Evolutionary conservation across 2,113 vertebrate genomes (phyloP).

Genomic region (Bujurquina vittata): DNA sequence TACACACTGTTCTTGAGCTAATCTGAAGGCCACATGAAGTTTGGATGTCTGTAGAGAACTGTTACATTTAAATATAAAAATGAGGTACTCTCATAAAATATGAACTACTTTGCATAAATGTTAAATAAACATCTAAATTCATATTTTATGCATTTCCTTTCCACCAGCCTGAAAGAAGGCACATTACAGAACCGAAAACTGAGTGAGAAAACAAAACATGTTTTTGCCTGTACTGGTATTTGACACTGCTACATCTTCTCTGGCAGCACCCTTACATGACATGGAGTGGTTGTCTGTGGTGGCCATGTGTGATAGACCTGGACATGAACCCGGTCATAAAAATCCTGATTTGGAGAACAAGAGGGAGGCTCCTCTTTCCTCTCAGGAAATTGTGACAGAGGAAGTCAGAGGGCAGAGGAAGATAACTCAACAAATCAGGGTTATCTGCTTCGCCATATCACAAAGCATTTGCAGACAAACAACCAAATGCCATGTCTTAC

Average conservation of each 20-base stretch:
- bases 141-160: not conserved
- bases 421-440: not conserved
- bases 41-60: too few relatives aligned
- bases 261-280: not conserved
- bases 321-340: constrained; percentile 34
- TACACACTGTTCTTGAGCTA: too few relatives aligned
- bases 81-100: too few relatives aligned
- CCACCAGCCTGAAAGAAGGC: not conserved
- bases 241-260: not conserved
- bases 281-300: constrained; percentile 13
- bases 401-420: not conserved
- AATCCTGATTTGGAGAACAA: constrained; percentile 33
- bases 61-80: not conserved
- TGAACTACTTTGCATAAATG: too few relatives aligned
- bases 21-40: too few relatives aligned
- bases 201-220: not conserved
- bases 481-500: constrained; percentile 73
- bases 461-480: not conserved
- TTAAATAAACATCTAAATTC: not conserved
- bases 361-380: constrained; percentile 50
- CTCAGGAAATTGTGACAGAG: not conserved
- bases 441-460: not conserved
- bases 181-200: not conserved
- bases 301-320: not conserved
- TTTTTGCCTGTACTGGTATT: not conserved